Base-by-base conservation (phyloP, 2,888 invertebrate species). In the Limnephilus lunatus region DNA sequence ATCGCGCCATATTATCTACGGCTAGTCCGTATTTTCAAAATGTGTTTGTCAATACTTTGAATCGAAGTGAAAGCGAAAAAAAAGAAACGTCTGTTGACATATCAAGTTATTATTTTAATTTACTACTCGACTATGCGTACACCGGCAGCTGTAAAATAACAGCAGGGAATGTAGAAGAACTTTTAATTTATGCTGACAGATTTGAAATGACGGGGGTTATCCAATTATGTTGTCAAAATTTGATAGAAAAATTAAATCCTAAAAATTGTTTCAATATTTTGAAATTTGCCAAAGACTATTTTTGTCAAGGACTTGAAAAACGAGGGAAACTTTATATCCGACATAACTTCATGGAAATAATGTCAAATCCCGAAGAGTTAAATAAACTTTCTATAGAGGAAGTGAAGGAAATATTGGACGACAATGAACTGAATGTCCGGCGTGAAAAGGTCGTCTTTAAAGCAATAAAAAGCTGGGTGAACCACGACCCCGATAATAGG, bases 381-480 rank as follows among this genome's bases (percentile, higher is more conserved):
- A 96, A 96, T 94, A 96, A 96, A 90, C 95, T 98, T 90, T 95
- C 96, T 4, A 95, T 95, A 88, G 96, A 97, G 87, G 97, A 98
- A 94, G 94, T 98, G 85, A 96, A 96, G 94, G 96, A 97, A 92
- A 96, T 98, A 93, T 95, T 98, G 89, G 95, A 96, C 90, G 97
- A 98, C 94, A 98, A 98, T 94, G 97, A 97, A 94, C 95, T 98
- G 89, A 98, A 98, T 95, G 97, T 97, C 32, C 96, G 96, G 93
- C 97, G 96, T 94, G 98, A 98, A 95, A 97, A 98, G 95, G 96
- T 97, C 92, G 97, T 98, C 82, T 98, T 98, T 95, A 97, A 97
- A 94, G 97, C 97, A 5, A 96, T 98, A 30, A 96, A 97, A 94
- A 96, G 96, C 89, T 98, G 98, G 98, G 95, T 97, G 44, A 97